Percentiles rank a stretch among this genome's conserved stretches.
Conservation (phyloP, 1,140 invertebrate species). For the Helicorthomorpha holstii region DNA sequence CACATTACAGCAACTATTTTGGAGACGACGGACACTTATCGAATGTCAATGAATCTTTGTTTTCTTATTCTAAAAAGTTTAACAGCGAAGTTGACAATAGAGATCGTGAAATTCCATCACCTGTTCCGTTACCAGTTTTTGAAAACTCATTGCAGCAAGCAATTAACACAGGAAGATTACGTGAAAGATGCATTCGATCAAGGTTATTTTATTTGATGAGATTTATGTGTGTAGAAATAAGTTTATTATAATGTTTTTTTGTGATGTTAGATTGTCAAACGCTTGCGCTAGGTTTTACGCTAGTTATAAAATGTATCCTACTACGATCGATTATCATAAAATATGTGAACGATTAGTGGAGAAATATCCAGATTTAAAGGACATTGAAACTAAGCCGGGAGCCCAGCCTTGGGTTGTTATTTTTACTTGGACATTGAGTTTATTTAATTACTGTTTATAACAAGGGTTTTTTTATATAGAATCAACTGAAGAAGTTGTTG, state of each 20-base stretch:
- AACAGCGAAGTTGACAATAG: not conserved
- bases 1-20: no score
- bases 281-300: not conserved
- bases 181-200: not conserved
- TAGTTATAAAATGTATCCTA: not conserved
- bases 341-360: not conserved
- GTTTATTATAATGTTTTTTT: not conserved
- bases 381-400: not conserved
- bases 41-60: no score
- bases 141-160: not conserved
- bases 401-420: not conserved
- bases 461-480: not conserved
- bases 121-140: not conserved
- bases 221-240: no score
- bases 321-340: not conserved
- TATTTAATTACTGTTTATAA: not conserved
- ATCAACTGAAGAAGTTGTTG: not conserved
- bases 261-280: not conserved
- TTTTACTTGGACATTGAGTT: not conserved
- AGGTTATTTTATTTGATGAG: not conserved
- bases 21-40: no score
- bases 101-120: not conserved
- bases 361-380: not conserved
- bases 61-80: no score
- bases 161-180: not conserved